These are phyloP conservation scores for Hyperoplus lanceolatus DNA, from an alignment of 2,797 vertebrate species.

Conservation along the genomic window DNA sequence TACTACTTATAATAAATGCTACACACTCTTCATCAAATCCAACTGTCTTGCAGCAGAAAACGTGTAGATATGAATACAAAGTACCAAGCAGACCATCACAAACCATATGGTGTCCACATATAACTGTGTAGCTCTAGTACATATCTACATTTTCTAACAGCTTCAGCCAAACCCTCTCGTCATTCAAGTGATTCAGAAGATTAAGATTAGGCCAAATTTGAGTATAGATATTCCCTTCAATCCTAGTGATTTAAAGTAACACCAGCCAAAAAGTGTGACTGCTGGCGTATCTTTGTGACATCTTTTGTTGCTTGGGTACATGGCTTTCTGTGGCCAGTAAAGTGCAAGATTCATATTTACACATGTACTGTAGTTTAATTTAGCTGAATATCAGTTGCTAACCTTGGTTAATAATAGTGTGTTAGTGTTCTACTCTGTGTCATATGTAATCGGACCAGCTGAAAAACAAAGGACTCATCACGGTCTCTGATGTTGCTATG, in stretches of 20 bases:
- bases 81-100: not conserved
- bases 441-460: not conserved
- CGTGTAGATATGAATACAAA: not conserved
- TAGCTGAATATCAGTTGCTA: not conserved
- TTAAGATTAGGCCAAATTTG: not conserved
- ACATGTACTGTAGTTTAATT: not conserved
- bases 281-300: not conserved
- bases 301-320: not conserved
- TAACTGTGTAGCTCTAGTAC: not conserved
- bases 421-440: not conserved
- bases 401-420: not conserved
- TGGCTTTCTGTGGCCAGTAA: not conserved
- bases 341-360: not conserved
- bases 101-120: not conserved
- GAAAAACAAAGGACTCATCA: not conserved
- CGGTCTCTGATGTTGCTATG: not conserved
- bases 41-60: not conserved
- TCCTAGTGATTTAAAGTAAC: not conserved
- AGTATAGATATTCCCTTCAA: not conserved
- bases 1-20: not conserved
- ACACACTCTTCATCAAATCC: not conserved
- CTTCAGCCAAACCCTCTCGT: not conserved
- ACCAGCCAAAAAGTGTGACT: constrained; percentile 2
- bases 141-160: not conserved
- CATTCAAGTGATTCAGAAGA: not conserved